phyloP scores from a whole-genome alignment of 2,797 vertebrate genomes.

The Xerus rutilus region DNA sequence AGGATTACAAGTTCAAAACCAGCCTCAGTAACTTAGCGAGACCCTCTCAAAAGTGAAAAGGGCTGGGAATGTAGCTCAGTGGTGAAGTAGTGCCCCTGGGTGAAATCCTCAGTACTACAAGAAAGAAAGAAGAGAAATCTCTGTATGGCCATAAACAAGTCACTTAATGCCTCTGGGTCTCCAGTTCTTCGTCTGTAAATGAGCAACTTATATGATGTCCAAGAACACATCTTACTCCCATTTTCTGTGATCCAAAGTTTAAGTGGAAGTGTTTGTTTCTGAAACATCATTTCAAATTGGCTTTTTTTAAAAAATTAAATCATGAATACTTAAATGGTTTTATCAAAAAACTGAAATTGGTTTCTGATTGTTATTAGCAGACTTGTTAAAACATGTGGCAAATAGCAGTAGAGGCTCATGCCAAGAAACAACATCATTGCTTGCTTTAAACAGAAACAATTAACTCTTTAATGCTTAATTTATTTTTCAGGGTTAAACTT shows the following conservation, averaged over 20 bases:
- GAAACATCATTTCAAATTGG: slow-evolving; percentile 66
- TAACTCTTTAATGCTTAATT: slow-evolving; percentile 72
- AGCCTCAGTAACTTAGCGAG: too few relatives aligned
- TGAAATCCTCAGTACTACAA: too few relatives aligned
- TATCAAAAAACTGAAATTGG: slow-evolving; percentile 82
- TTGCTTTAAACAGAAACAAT: slow-evolving; percentile 75
- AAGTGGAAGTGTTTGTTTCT: slow-evolving; percentile 78
- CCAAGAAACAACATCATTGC: slow-evolving; percentile 64
- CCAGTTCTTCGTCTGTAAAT: not conserved
- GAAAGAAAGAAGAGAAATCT: not conserved
- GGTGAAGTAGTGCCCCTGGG: too few relatives aligned
- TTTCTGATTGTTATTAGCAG: slow-evolving; percentile 86
- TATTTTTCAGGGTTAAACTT: slow-evolving; percentile 67
- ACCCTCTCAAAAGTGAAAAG: too few relatives aligned
- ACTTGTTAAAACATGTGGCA: slow-evolving; percentile 83
- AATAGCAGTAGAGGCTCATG: slow-evolving; percentile 78
- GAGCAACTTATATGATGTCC: not conserved
- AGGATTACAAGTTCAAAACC: too few relatives aligned
- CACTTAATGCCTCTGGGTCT: not conserved
- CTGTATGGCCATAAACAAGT: not conserved
- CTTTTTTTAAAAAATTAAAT: slow-evolving; percentile 80
- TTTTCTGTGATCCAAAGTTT: slow-evolving; percentile 70
- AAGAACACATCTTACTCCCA: slow-evolving; percentile 9
- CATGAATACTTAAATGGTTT: slow-evolving; percentile 82
- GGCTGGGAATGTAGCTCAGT: too few relatives aligned